Conservation (phyloP, 2,797 vertebrate species). For the Sandelia bainsii region DNA sequence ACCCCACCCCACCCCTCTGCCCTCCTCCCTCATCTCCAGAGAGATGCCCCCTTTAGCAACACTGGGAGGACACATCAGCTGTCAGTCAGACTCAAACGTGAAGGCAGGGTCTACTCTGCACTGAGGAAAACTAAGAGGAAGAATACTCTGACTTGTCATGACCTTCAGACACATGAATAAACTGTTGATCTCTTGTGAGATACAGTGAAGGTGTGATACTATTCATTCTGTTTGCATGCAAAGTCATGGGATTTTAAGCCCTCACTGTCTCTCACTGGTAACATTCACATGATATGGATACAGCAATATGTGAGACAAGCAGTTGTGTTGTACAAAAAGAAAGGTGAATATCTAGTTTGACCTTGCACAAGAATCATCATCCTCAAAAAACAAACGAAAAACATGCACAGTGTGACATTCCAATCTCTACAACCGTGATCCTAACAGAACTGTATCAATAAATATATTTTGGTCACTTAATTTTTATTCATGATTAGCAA, state of each 20-base stretch:
- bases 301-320: constrained; percentile 70
- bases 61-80: constrained; percentile 43
- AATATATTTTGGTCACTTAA: constrained; percentile 84
- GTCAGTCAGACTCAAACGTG: constrained; percentile 31
- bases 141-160: constrained; percentile 34
- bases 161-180: constrained; percentile 24
- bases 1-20: neutral
- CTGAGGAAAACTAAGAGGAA: neutral
- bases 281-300: constrained; percentile 76
- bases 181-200: constrained; percentile 11
- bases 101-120: neutral
- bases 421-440: constrained; percentile 39
- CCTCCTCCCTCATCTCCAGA: constrained; percentile 16
- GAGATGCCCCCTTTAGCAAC: constrained; percentile 50
- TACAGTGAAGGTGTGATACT: constrained; percentile 23
- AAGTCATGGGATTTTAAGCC: constrained; percentile 31
- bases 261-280: constrained; percentile 32
- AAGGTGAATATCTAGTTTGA: constrained; percentile 27
- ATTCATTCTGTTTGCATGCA: constrained; percentile 37
- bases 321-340: constrained; percentile 48
- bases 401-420: constrained; percentile 32
- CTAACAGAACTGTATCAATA: constrained; percentile 75
- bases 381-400: neutral
- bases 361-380: constrained; percentile 10
- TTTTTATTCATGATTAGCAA: constrained; percentile 78